Percentiles rank a stretch among this genome's conserved stretches.
Evolutionary conservation across 2,113 vertebrate species (phyloP).

Genomic region (Nothobranchius kuhntae): DNA sequence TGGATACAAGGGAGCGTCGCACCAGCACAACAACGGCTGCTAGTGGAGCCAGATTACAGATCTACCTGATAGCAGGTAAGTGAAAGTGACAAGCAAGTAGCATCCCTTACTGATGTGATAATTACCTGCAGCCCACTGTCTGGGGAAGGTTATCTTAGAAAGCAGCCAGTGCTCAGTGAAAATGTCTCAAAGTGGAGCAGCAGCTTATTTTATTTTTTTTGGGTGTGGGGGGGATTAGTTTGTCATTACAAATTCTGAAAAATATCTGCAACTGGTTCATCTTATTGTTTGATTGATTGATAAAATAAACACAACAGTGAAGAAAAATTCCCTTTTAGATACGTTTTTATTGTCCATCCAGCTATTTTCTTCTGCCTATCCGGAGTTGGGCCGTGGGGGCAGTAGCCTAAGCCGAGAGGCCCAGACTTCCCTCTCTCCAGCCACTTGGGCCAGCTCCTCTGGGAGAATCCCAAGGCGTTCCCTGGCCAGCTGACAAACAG

Average conservation of each 20-base stretch:
- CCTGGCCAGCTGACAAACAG: no score
- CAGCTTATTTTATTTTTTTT: neutral
- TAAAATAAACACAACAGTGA: neutral
- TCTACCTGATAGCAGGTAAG: slow-evolving; percentile 50
- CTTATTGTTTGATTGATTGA: neutral
- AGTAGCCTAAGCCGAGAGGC: no score
- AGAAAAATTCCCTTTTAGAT: no score
- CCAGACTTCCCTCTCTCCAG: no score
- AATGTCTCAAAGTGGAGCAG: neutral
- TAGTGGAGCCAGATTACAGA: slow-evolving; percentile 57
- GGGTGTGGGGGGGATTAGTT: neutral
- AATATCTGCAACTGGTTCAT: neutral
- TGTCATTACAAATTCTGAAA: slow-evolving; percentile 15
- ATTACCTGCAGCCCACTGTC: slow-evolving; percentile 47
- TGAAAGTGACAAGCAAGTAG: slow-evolving; percentile 53
- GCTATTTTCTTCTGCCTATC: no score
- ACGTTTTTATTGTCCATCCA: no score
- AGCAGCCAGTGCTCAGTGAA: slow-evolving; percentile 41
- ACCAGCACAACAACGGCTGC: slow-evolving; percentile 55
- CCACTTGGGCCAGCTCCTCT: no score
- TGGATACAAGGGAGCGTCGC: slow-evolving; percentile 47
- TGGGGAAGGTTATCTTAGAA: slow-evolving; percentile 60
- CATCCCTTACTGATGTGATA: slow-evolving; percentile 53
- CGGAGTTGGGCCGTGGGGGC: no score
- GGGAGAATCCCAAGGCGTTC: no score